These are phyloP conservation scores for Alca torda DNA, from an alignment of 2,797 vertebrate genomes.

Conservation along the genomic window DNA sequence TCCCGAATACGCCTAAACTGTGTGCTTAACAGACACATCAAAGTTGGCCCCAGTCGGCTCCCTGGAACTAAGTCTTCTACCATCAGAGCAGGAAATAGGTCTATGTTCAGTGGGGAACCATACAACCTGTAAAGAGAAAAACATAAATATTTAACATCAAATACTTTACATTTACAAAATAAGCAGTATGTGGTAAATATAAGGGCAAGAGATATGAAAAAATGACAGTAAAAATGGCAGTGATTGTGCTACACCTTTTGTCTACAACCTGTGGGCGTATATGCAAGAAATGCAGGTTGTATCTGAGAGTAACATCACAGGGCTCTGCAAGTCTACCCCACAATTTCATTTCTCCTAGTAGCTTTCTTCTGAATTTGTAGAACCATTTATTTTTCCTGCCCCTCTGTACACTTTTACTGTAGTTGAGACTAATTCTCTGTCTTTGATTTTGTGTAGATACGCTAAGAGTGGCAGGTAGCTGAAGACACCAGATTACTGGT, in stretches of 20 bases:
- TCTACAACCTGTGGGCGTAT: neutral
- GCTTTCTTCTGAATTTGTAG: neutral
- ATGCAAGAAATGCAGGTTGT: neutral
- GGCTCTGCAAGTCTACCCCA: neutral
- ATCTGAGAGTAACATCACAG: neutral
- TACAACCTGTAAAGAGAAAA: slow-evolving; percentile 82
- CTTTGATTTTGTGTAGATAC: neutral
- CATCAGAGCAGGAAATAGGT: slow-evolving; percentile 97
- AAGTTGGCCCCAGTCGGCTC: slow-evolving; percentile 91
- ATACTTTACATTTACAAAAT: neutral
- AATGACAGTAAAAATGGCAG: neutral
- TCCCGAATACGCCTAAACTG: slow-evolving; percentile 91
- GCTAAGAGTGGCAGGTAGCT: neutral
- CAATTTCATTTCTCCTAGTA: neutral
- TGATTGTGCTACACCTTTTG: neutral
- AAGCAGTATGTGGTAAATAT: neutral
- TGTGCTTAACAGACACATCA: slow-evolving; percentile 91
- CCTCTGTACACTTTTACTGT: neutral
- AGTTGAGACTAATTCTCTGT: neutral
- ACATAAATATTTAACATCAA: neutral
- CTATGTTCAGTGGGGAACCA: slow-evolving; percentile 91
- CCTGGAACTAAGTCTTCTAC: slow-evolving; percentile 94
- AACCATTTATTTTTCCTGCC: neutral
- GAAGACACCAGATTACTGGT: neutral
- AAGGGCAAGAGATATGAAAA: neutral